Conservation (phyloP, 2,797 vertebrate genomes). For the Numenius phaeopus region DNA sequence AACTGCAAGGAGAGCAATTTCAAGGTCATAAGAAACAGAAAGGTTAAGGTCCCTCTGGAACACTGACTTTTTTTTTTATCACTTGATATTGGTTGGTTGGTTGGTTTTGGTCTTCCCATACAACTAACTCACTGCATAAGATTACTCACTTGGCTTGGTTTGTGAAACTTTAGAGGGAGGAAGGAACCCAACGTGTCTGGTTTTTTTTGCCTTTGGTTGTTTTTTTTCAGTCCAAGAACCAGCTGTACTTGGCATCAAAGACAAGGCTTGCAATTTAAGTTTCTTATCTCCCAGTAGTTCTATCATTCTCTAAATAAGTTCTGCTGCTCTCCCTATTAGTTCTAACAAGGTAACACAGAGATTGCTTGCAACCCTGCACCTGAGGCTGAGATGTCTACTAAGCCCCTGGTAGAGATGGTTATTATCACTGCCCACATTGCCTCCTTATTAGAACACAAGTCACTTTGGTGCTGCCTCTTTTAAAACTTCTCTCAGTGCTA, state of each 20-base stretch:
- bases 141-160: background rate
- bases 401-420: background rate
- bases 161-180: background rate
- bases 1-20: background rate
- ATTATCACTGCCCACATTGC: accelerated
- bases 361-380: background rate
- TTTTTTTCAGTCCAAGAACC: background rate
- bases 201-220: background rate
- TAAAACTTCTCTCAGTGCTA: background rate
- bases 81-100: no score
- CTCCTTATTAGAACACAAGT: background rate
- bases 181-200: background rate
- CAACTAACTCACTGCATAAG: background rate
- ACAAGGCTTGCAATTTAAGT: background rate
- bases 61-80: background rate
- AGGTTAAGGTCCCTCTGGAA: background rate
- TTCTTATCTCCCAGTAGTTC: background rate
- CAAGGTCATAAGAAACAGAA: background rate
- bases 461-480: background rate
- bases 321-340: background rate
- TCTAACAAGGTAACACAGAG: background rate
- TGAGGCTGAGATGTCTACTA: background rate
- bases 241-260: background rate
- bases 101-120: background rate
- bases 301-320: background rate